phyloP scores from a whole-genome alignment of 2,888 invertebrate species.

The Thalpophila matura region DNA sequence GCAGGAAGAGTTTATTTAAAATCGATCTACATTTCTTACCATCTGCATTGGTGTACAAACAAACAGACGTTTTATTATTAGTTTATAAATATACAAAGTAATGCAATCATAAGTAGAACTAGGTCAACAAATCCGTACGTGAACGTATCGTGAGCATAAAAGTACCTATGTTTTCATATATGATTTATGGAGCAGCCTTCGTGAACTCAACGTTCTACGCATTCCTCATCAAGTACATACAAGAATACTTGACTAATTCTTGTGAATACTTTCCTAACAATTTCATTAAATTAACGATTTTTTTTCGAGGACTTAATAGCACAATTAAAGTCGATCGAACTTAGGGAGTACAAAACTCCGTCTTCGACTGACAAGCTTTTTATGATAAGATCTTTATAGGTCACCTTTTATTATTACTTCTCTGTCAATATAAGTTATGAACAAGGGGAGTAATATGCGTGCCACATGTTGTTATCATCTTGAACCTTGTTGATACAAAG shows the following conservation, averaged over 20 bases:
- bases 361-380: conserved; percentile 37
- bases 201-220: conserved; percentile 47
- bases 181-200: conserved; percentile 56
- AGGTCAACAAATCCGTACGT: conserved; percentile 53
- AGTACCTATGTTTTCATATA: conserved; percentile 48
- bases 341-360: conserved; percentile 22
- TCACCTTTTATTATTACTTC: conserved; percentile 26
- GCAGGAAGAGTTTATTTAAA: conserved; percentile 57
- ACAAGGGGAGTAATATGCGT: conserved; percentile 5
- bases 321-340: conserved; percentile 36
- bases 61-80: conserved; percentile 49
- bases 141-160: conserved; percentile 37
- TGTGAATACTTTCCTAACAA: conserved; percentile 23
- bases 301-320: conserved; percentile 20
- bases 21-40: conserved; percentile 43
- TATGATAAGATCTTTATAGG: conserved; percentile 31
- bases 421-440: conserved; percentile 15
- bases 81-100: conserved; percentile 59
- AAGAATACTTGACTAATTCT: conserved; percentile 36
- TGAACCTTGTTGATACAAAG: conserved; percentile 7
- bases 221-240: conserved; percentile 47
- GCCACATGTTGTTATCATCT: conserved; percentile 7
- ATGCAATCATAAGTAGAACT: conserved; percentile 59
- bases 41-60: conserved; percentile 60
- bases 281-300: conserved; percentile 42